Base-by-base conservation (phyloP, 2,888 invertebrate species). In the Apamea crenata region DNA sequence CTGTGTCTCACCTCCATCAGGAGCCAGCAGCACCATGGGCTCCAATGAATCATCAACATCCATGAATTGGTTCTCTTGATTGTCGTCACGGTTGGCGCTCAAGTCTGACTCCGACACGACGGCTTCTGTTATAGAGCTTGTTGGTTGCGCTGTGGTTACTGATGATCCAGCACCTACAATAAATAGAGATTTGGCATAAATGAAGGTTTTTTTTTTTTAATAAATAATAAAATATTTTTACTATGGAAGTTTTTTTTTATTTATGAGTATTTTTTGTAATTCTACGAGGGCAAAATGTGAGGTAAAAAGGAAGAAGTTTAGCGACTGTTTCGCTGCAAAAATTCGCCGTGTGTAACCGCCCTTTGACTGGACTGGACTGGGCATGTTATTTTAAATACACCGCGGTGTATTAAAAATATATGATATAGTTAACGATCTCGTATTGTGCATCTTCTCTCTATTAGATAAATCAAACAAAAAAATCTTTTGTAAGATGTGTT, bases 31-130 rank as follows among this genome's bases (percentile, higher is more conserved):
- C 63, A 97, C 97, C 96, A 97, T 97, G 0, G 97, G 97, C 85
- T 97, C 97, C 1, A 97, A 91, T 0, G 97, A 96, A 80, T 97
- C 97, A 82, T 98, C 97, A 0, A 97, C 97, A 79, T 97, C 97
- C 93, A 97, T 97, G 80, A 96, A 97, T 85, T 97, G 97, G 80
- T 96, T 95, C 70, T 96, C 95, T 80, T 97, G 94, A 65, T 95
- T 95, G 73, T 97, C 91, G 88, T 96, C 92, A 78, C 96, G 92
- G 90, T 95, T 92, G 83, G 96, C 89, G 91, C 96, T 90, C 76
- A 95, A 82, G 50, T 96, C 96, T 0, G 95, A 92, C 75, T 96
- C 96, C 0, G 96, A 94, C 0, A 93, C 94, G 0, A 91, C 94
- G 0, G 95, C 95, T 61, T 96, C 96, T 0, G 95, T 94, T 66